These are phyloP conservation scores for Solea senegalensis DNA, from an alignment of 2,113 vertebrate genomes.

Conservation along the genomic window DNA sequence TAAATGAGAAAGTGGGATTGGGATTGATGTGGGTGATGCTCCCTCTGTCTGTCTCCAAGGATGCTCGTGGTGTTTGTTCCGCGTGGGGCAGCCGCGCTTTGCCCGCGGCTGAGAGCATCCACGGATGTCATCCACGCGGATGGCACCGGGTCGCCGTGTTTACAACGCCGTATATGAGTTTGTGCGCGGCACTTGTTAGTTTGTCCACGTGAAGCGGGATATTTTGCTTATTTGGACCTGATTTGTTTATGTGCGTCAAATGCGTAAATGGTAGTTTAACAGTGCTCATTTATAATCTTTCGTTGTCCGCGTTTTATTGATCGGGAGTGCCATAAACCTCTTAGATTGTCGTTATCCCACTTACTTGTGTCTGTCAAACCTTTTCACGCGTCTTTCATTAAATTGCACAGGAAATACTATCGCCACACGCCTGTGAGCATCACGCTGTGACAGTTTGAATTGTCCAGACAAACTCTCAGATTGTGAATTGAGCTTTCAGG, in stretches of 20 bases:
- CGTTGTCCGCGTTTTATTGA: neutral
- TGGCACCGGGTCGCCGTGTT: too few species aligned
- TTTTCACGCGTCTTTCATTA: conserved; percentile 1
- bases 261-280: too few species aligned
- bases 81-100: too few species aligned
- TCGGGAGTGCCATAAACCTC: too few species aligned
- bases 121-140: too few species aligned
- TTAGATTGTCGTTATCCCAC: too few species aligned
- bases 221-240: conserved; percentile 3
- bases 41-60: neutral
- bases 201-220: neutral
- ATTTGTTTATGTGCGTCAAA: neutral
- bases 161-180: too few species aligned
- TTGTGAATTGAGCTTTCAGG: too few species aligned
- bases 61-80: neutral
- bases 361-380: too few species aligned
- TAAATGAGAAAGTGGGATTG: conserved; percentile 66
- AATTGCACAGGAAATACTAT: conserved; percentile 1
- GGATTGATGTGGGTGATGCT: conserved; percentile 10
- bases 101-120: too few species aligned
- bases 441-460: conserved; percentile 17
- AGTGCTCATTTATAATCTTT: neutral
- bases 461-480: conserved; percentile 18
- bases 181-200: too few species aligned
- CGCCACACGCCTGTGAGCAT: neutral